These are phyloP conservation scores for Pangasius sanitwongsei DNA, from an alignment of 2,797 vertebrate genomes.

Conservation along the genomic window DNA sequence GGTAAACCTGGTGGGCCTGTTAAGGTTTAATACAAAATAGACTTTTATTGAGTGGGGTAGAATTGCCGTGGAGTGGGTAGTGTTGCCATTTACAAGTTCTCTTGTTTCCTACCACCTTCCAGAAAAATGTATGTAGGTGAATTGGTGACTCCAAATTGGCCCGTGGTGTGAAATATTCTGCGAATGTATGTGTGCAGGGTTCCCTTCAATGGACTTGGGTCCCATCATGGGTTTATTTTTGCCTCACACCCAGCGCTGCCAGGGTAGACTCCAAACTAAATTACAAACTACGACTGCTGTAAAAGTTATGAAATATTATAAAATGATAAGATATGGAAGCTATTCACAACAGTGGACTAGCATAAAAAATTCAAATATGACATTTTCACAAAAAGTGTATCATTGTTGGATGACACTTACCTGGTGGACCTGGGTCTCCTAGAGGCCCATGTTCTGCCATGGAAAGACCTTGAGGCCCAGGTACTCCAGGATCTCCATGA, in stretches of 20 bases:
- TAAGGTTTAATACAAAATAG: background rate
- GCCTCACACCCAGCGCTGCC: too few species aligned
- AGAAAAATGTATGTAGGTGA: background rate
- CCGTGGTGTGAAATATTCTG: background rate
- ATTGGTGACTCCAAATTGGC: background rate
- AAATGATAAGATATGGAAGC: background rate
- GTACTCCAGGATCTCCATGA: constrained; percentile 33
- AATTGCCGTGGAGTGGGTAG: background rate
- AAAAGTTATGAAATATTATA: background rate
- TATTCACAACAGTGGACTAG: background rate
- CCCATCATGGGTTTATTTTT: too few species aligned
- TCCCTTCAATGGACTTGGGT: too few species aligned
- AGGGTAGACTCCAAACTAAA: too few species aligned
- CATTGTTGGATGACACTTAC: background rate
- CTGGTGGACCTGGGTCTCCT: constrained; percentile 36
- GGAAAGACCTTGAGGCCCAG: constrained; percentile 16
- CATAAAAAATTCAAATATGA: background rate
- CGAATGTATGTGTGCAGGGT: background rate
- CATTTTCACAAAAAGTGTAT: background rate
- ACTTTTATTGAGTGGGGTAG: background rate
- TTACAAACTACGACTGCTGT: too few species aligned
- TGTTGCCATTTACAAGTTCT: background rate
- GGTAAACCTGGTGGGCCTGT: constrained; percentile 60
- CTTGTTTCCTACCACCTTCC: background rate
- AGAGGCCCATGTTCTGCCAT: background rate